Base-by-base conservation (phyloP, 2,113 vertebrate genomes). In the Erythrocercus mccallii region DNA sequence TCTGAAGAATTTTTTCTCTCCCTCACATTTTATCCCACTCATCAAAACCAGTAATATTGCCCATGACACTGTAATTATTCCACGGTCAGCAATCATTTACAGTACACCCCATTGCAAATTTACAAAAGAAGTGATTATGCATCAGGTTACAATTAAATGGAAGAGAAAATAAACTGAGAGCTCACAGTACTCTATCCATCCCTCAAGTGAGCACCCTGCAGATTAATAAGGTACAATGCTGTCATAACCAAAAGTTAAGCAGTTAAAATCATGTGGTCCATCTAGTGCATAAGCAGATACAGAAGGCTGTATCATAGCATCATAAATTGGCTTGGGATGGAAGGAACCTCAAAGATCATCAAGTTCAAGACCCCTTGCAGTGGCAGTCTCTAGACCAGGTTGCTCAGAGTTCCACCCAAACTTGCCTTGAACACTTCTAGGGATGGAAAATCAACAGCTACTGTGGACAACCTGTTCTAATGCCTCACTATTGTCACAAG, bases 281-380 rank as follows among this genome's bases (percentile, higher is more conserved):
- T 7, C 2, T 44, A 24, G 3, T 2, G 1, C 3, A 0, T 10
- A 56, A 44, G 15, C 68, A 16, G 10, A 38, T 24, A 40, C 6
- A 82, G 11, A 92, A 74, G 15, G 25, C 12, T 53, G 8, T 10
- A 70, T 33, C 18, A 56, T 0, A 60, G 38, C 22, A 78, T 33
- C 50, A 35, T 1, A 30, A 5, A 35, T 40, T 0, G 0, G 6
- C 40, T 31, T 21, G 17, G 25, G 47, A 17, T 23, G 21, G n/a
- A 69, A 68, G 14, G 14, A 60, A 54, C 21, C 17, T 11, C 8
- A 18, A 47, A 69, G n/a, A 82, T 11, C 7, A 45, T 30, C 21
- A 54, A 76, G 17, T 40, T 40, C 25, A 21, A 82, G 68, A 21
- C 3, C 4, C 11, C 17, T 17, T 47, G 27, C n/a, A 18, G 5